phyloP scores from a whole-genome alignment of 2,113 vertebrate species.

The Proterorhinus semilunaris region DNA sequence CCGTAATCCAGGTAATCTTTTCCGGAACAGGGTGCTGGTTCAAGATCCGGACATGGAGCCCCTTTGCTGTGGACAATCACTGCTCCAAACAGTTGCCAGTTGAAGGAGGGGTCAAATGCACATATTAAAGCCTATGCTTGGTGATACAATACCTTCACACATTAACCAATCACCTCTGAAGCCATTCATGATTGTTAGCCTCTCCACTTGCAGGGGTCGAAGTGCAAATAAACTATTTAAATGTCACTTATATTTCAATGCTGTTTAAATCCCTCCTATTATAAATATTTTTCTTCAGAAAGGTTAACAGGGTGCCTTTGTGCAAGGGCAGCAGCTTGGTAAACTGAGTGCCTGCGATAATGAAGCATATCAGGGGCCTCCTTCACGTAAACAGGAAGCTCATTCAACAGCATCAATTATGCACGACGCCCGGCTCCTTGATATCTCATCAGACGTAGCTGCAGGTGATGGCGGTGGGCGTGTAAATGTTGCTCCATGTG shows the following conservation, averaged over 20 bases:
- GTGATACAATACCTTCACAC: no score
- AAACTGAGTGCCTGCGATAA: constrained; percentile 13
- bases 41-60: no score
- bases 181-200: neutral
- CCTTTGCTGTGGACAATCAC: no score
- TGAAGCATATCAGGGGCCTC: constrained; percentile 20
- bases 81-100: no score
- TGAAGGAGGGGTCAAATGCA: no score
- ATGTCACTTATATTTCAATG: neutral
- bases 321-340: constrained; percentile 21
- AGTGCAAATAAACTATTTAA: neutral
- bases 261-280: neutral
- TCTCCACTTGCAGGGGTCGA: neutral
- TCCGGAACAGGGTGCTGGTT: no score
- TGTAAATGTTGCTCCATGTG: constrained; percentile 25
- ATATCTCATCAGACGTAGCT: constrained; percentile 25
- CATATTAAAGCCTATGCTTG: no score
- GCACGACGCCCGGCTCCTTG: constrained; percentile 40
- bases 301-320: neutral
- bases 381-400: constrained; percentile 46
- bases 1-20: no score
- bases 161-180: neutral
- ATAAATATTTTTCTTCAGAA: constrained; percentile 3
- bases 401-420: constrained; percentile 51
- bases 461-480: constrained; percentile 34